Evolutionary conservation across 1,140 invertebrate species (phyloP), one percentile per base, ranked within the genome.

Genomic region (Drosophila lowei): DNA sequence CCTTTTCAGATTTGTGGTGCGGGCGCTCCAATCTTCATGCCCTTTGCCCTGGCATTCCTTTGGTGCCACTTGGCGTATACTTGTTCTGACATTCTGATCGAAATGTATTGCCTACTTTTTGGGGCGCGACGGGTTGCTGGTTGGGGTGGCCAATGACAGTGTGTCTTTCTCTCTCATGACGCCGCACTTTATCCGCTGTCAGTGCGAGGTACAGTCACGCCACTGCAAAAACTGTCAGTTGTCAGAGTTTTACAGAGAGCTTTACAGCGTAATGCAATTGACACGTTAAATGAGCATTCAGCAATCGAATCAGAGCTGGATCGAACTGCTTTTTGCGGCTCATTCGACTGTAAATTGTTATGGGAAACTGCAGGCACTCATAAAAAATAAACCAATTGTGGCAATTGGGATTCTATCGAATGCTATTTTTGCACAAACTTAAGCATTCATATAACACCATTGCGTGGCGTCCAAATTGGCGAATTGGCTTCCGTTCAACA

Each of bases 41-140:
- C 11, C 4, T 28, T 58, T 60, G 56, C 18, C 64, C 34, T 61
- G 59, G 43, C 30, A 13, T 34, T 34, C 9, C 30, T 34, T 34
- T 6, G 21, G 25, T 50, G 25, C 46, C 46, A 78, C 74, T 42
- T 28, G 57, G 52, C 79, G 79, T 64, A 73, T 74, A 62, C 74
- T 60, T 58, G 52, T 57, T 68, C 47, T 70, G 65, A 41, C 30
- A 80, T 62, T 34, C 30, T 68, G 60, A 73, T 76, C 56, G 58
- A 66, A 72, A 62, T 62, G 42, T 60, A 73, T 85, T 85, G 76
- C 80, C 80, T 85, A 76, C 79, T 65, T 79, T 85, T 74, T 18
- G 53, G 79, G 3, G 18, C 18, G 18, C 18, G 18, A 18, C n/a
- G n/a, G n/a, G 21, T 23, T 23, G 21, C 2, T 23, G 21, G 21